Base-by-base conservation (phyloP, 1,140 invertebrate species). In the Sminthurides bifidus region DNA sequence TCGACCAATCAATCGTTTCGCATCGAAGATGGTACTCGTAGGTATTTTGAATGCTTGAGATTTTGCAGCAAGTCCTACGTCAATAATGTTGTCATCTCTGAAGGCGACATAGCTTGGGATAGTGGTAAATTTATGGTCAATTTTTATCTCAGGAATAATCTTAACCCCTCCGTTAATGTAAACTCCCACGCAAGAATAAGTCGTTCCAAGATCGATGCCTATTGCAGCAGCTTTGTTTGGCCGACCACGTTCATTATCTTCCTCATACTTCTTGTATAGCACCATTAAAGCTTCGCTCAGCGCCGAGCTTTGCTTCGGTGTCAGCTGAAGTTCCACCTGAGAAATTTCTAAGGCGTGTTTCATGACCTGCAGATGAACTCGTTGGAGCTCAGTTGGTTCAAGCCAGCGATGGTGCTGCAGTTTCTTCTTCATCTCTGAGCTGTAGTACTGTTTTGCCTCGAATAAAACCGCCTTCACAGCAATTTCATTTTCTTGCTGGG, bases 171-270 rank as follows among this genome's bases (percentile, higher is more conserved):
- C 52, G 1, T 41, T 21, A 5, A 12, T 19, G 24, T 44, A 60
- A 24, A 95, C 82, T 27, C 90, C 89, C 23, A 96, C 87, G 73
- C 92, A 96, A 0, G 92, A 96, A 72, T 95, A 95, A 33, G 93
- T 97, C 40, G 93, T 97, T 26, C 92, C 92, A 68, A 97, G 77
- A 77, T 97, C 93, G 66, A 97, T 95, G 66, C 92, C 92, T 65
- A 97, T 92, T 1, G 57, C 53, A 19, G n/a, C n/a, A 6, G 41
- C n/a, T 15, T 21, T 23, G 21, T 6, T 43, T 10, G 41, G 41
- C 10, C n/a, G n/a, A 10, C 21, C 6, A 8, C 6, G 41, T 10
- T 19, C 8, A 43, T 43, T 43, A 10, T 21, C 24, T 6, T 43
- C 21, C 24, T 43, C 6, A 19, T 43, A 14, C 17, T 43, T 21